phyloP scores from a whole-genome alignment of 2,888 invertebrate species.

The Caenorhabditis imperialis region DNA sequence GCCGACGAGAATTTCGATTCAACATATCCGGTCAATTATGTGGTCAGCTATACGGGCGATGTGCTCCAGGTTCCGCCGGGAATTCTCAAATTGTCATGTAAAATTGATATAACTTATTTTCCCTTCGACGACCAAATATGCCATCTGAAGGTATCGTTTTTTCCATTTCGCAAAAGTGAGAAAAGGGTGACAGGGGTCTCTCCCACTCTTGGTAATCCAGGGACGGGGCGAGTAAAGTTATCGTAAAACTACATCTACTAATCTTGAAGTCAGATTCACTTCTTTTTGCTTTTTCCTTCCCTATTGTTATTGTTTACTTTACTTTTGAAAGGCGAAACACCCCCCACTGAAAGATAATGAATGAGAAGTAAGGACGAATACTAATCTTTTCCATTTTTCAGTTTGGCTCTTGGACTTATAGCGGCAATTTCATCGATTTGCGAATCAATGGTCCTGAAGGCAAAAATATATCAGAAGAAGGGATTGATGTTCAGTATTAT shows the following conservation, averaged over 20 bases:
- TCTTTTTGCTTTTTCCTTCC: conserved; percentile 1
- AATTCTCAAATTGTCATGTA: conserved; percentile 84
- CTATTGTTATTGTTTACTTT: conserved; percentile 31
- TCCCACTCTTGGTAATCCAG: conserved; percentile 25
- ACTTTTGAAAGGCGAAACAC: no score
- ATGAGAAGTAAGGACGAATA: conserved; percentile 14
- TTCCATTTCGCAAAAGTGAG: not conserved
- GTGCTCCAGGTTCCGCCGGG: conserved; percentile 92
- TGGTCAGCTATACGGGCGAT: conserved; percentile 93
- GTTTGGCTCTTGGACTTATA: conserved; percentile 99
- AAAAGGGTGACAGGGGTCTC: conserved; percentile 8
- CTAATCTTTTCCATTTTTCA: conserved; percentile 21
- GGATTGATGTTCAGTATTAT: conserved; percentile 85
- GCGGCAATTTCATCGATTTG: conserved; percentile 90
- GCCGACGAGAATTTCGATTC: conserved; percentile 73
- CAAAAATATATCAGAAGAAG: conserved; percentile 62
- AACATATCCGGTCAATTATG: conserved; percentile 71
- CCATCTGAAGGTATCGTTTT: conserved; percentile 61
- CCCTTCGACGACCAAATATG: conserved; percentile 81
- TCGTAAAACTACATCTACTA: conserved; percentile 58
- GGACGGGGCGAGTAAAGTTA: conserved; percentile 43
- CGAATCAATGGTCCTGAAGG: conserved; percentile 66
- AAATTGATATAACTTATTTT: conserved; percentile 94
- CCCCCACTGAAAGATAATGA: conserved; percentile 35
- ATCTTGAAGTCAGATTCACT: conserved; percentile 21